A percentile compares a stretch with the other conserved stretches of the same genome.
These are phyloP conservation scores for Trachelus stipa DNA, from an alignment of 2,888 invertebrate species.

Conservation along the genomic window DNA sequence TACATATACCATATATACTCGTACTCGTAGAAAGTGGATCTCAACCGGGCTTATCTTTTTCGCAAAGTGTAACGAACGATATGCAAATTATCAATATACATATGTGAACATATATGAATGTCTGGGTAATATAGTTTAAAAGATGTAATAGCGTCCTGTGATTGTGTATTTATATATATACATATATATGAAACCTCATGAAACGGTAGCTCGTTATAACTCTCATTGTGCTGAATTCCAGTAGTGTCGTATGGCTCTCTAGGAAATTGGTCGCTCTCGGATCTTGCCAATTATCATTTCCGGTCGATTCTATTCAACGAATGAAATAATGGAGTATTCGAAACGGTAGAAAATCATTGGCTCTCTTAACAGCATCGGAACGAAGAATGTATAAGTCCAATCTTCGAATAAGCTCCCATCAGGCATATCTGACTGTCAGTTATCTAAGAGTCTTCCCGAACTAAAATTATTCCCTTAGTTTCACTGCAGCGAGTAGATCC, in stretches of 20 bases:
- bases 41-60: not conserved
- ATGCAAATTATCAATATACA: no score
- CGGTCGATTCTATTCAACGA: not conserved
- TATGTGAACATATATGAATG: no score
- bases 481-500: not conserved
- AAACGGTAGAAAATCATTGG: not conserved
- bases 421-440: not conserved
- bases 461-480: not conserved
- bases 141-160: no score
- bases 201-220: not conserved
- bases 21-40: not conserved
- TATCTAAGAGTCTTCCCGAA: not conserved
- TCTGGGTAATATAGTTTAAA: no score
- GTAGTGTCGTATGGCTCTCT: not conserved
- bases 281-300: not conserved
- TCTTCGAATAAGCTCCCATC: not conserved
- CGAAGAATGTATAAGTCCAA: not conserved
- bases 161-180: no score
- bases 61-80: not conserved
- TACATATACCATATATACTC: not conserved
- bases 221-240: not conserved
- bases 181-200: not conserved
- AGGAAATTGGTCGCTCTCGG: not conserved
- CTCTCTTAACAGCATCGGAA: not conserved
- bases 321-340: not conserved